Evolutionary conservation across 30 jellyfish, hydroid and myxozoan genomes (phyloP).

Genomic region (Catostylus mosaicus): DNA sequence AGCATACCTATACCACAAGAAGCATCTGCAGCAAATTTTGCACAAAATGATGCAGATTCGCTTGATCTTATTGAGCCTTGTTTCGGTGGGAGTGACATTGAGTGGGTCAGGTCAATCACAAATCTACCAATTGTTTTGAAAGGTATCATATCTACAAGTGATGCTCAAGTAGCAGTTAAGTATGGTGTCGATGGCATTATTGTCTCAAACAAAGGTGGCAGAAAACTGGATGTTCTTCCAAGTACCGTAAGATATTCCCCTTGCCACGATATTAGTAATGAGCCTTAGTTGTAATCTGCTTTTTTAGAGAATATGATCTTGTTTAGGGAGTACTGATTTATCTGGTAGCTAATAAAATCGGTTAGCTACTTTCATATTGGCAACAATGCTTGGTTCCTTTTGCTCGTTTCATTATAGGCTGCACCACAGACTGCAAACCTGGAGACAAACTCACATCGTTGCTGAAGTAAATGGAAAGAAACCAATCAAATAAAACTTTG

Average conservation of each 20-base stretch:
- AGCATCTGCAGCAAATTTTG: conserved; percentile 45
- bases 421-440: too few species aligned
- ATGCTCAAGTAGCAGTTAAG: conserved; percentile 73
- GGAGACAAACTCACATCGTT: too few species aligned
- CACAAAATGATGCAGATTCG: conserved; percentile 6
- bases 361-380: too few species aligned
- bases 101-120: conserved; percentile 77
- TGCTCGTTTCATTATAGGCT: too few species aligned
- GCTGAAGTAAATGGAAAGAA: too few species aligned
- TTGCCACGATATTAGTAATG: too few species aligned
- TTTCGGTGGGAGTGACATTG: conserved; percentile 60
- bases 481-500: too few species aligned
- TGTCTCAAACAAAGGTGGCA: conserved; percentile 93
- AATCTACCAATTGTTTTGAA: conserved; percentile 83
- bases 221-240: conserved; percentile 86
- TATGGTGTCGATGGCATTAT: conserved; percentile 86
- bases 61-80: conserved; percentile 34
- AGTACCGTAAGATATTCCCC: conserved; percentile 89
- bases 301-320: too few species aligned
- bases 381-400: too few species aligned
- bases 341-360: too few species aligned
- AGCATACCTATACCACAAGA: conserved; percentile 36
- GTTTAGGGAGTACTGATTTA: too few species aligned
- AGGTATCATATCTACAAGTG: conserved; percentile 77
- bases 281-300: too few species aligned